These are phyloP conservation scores for Odontomyia ornata DNA, from an alignment of 2,888 invertebrate genomes.

Conservation along the genomic window DNA sequence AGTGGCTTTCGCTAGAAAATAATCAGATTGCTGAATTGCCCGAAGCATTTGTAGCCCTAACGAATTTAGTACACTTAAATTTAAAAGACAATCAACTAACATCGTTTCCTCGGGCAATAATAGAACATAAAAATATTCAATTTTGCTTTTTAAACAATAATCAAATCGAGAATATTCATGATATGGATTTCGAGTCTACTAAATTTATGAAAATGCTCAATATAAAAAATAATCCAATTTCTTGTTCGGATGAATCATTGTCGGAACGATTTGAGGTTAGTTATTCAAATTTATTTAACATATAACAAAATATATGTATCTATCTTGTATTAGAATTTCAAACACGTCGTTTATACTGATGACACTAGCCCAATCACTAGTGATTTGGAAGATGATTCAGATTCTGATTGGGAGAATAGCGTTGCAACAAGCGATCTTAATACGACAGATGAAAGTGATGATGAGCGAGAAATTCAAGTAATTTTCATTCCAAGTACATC, in stretches of 20 bases:
- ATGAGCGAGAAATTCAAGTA: constrained; percentile 69
- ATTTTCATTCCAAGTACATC: constrained; percentile 31
- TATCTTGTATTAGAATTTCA: constrained; percentile 43
- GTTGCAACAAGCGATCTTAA: constrained; percentile 70
- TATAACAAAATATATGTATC: background rate
- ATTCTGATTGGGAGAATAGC: constrained; percentile 71
- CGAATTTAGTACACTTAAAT: constrained; percentile 71
- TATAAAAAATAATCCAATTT: constrained; percentile 67
- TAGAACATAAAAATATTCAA: constrained; percentile 65
- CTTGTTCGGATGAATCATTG: background rate
- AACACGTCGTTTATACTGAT: constrained; percentile 42
- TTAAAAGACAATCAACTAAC: constrained; percentile 68
- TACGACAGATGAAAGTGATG: constrained; percentile 69
- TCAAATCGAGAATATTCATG: constrained; percentile 45
- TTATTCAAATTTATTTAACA: background rate
- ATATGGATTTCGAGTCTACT: constrained; percentile 57
- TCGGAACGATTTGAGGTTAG: constrained; percentile 2
- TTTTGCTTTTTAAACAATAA: constrained; percentile 68
- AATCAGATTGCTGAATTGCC: constrained; percentile 69
- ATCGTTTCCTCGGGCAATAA: constrained; percentile 65
- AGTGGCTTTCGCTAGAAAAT: constrained; percentile 75
- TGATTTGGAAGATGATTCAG: constrained; percentile 61
- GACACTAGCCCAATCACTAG: constrained; percentile 51
- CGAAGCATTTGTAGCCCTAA: constrained; percentile 65
- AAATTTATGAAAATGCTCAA: constrained; percentile 67